A percentile compares a stretch with the other conserved stretches of the same genome.
phyloP scores from a whole-genome alignment of 2,113 vertebrate species.

The Carassius auratus region DNA sequence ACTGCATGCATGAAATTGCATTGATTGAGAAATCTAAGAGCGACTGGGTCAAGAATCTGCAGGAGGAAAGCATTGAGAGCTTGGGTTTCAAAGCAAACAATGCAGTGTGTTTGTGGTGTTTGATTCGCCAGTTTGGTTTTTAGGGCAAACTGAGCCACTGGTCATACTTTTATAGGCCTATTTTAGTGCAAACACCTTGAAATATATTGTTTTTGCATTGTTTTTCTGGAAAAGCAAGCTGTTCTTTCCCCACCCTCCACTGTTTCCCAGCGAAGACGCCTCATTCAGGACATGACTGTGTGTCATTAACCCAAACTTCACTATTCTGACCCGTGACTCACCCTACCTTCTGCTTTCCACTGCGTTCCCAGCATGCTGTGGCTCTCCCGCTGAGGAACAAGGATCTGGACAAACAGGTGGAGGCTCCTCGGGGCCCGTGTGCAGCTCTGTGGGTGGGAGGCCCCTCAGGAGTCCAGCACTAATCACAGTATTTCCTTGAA shows the following conservation, averaged over 20 bases:
- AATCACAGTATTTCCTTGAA: conserved; percentile 24
- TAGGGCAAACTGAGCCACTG: too few relatives aligned
- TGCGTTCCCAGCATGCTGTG: conserved; percentile 3
- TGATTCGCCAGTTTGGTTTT: too few relatives aligned
- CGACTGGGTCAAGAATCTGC: background rate
- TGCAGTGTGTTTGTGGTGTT: background rate
- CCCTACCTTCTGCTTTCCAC: conserved; percentile 30
- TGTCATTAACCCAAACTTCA: conserved; percentile 34
- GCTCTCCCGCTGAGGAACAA: background rate
- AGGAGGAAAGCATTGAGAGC: background rate
- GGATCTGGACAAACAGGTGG: background rate
- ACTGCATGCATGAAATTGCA: background rate
- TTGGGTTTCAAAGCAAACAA: background rate
- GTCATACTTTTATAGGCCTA: too few relatives aligned
- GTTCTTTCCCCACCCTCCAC: background rate
- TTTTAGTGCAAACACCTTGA: too few relatives aligned
- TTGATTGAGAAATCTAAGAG: background rate
- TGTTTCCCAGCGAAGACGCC: conserved; percentile 13
- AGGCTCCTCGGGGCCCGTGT: background rate
- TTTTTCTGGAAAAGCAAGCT: background rate
- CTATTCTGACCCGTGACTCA: conserved; percentile 36
- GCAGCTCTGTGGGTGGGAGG: background rate
- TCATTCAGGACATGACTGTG: conserved; percentile 19
- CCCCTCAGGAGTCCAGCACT: conserved; percentile 16
- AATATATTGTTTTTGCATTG: too few relatives aligned